Percentiles rank a stretch among this genome's conserved stretches.
These are phyloP conservation scores for Spatulosminthurus flaviceps DNA, from an alignment of 2,888 invertebrate genomes.

Conservation along the genomic window DNA sequence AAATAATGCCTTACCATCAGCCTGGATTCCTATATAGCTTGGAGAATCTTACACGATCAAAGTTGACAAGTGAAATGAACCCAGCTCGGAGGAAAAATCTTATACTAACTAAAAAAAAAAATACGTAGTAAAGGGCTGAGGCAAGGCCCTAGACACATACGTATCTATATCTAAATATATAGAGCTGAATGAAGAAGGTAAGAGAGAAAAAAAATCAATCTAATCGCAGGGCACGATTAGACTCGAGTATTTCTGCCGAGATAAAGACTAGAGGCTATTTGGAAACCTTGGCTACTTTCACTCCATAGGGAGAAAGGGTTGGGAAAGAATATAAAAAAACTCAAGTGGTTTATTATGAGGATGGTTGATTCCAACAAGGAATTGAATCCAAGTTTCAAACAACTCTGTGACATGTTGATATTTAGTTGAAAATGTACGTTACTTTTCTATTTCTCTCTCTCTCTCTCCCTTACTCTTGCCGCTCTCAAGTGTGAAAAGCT, in stretches of 20 bases:
- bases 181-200: too few species aligned
- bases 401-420: conserved; percentile 23
- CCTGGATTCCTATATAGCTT: background rate
- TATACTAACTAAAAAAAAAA: too few species aligned
- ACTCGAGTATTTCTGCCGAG: conserved; percentile 22
- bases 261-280: conserved; percentile 28
- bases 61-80: too few species aligned
- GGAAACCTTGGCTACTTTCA: background rate
- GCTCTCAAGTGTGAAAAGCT: conserved; percentile 60
- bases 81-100: too few species aligned
- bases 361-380: conserved; percentile 18
- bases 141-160: too few species aligned
- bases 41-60: too few species aligned
- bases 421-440: conserved; percentile 10
- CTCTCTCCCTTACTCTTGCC: conserved; percentile 5
- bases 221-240: conserved; percentile 19
- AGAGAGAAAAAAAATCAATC: too few species aligned
- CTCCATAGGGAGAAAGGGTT: background rate
- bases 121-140: too few species aligned
- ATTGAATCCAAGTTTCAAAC: conserved; percentile 25
- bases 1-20: background rate
- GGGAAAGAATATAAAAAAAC: background rate
- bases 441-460: background rate
- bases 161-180: too few species aligned
- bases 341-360: background rate